Evolutionary conservation across 2,113 vertebrate genomes (phyloP).

Genomic region (Calonectris borealis): DNA sequence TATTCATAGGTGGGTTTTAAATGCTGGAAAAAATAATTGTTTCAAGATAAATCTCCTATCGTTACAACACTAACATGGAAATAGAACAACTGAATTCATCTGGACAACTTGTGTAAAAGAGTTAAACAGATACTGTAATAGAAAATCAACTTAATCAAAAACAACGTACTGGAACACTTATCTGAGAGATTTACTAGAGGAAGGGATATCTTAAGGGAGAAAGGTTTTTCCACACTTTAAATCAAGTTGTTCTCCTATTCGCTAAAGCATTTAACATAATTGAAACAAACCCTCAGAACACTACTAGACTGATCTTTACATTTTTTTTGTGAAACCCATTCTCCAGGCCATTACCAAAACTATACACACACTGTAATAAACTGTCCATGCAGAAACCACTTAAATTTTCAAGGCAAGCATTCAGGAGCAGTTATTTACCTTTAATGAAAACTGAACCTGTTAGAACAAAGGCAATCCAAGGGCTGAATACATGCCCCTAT

Average conservation of each 20-base stretch:
- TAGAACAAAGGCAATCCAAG: background rate
- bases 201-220: background rate
- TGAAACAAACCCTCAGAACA: background rate
- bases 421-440: background rate
- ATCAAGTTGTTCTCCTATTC: background rate
- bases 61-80: background rate
- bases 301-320: background rate
- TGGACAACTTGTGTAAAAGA: background rate
- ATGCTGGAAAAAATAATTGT: background rate
- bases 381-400: background rate
- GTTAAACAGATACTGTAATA: background rate
- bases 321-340: background rate
- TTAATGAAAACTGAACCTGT: background rate
- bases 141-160: background rate
- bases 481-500: fast-evolving
- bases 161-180: background rate
- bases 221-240: background rate
- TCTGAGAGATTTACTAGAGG: background rate
- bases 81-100: background rate
- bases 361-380: fast-evolving
- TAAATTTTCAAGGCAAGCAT: background rate
- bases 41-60: background rate
- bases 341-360: background rate
- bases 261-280: background rate
- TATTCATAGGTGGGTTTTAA: background rate